Evolutionary conservation across 2,888 invertebrate species (phyloP).

Genomic region (Pyrochroa serraticornis): DNA sequence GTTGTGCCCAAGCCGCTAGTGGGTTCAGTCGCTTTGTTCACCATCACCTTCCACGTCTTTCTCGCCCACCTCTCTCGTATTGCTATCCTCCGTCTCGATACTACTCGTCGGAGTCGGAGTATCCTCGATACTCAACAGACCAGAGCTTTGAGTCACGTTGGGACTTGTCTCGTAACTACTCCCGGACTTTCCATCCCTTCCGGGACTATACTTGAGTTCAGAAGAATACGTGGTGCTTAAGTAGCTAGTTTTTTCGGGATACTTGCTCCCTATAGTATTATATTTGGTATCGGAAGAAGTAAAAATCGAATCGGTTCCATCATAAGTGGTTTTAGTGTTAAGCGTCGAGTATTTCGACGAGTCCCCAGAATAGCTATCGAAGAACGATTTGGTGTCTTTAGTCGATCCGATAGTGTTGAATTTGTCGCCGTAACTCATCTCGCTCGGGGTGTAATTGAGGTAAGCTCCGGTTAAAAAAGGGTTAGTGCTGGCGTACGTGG

Average conservation of each 20-base stretch:
- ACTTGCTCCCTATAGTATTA: constrained; percentile 49
- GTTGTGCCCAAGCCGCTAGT: constrained; percentile 38
- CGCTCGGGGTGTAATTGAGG: constrained; percentile 52
- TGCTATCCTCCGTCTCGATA: constrained; percentile 65
- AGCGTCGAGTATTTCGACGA: constrained; percentile 45
- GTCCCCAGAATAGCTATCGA: constrained; percentile 50
- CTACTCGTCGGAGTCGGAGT: constrained; percentile 65
- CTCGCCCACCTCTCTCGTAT: constrained; percentile 62
- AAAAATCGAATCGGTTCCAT: constrained; percentile 35
- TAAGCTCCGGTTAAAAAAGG: constrained; percentile 64
- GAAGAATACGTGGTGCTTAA: constrained; percentile 46
- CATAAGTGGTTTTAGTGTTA: constrained; percentile 29
- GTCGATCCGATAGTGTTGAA: constrained; percentile 54
- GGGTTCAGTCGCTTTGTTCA: constrained; percentile 63
- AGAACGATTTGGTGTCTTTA: constrained; percentile 48
- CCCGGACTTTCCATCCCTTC: constrained; percentile 36
- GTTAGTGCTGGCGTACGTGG: constrained; percentile 63
- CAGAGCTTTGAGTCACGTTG: constrained; percentile 42
- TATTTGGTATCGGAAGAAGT: constrained; percentile 45
- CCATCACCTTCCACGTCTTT: constrained; percentile 65
- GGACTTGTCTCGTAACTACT: constrained; percentile 47
- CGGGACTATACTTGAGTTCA: constrained; percentile 49
- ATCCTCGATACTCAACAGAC: constrained; percentile 56
- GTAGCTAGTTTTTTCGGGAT: constrained; percentile 49
- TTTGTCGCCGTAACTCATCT: constrained; percentile 47